Conservation (phyloP, 2,888 invertebrate genomes). For the Quadroppia sp. region DNA sequence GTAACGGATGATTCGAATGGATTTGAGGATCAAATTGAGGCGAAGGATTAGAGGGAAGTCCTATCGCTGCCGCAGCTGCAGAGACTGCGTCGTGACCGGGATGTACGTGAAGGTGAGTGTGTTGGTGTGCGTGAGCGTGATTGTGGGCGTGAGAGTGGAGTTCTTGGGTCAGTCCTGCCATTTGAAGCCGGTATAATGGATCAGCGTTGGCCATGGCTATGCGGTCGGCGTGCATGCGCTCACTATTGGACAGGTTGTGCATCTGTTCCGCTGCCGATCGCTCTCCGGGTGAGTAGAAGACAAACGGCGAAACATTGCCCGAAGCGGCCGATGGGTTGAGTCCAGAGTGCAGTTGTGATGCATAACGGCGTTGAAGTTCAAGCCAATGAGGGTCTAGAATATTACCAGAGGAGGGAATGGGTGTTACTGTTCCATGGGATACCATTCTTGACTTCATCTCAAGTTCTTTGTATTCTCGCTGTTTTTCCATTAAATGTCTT, state of each 20-base stretch:
- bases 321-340: constrained; percentile 48
- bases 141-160: constrained; percentile 50
- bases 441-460: constrained; percentile 60
- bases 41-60: constrained; percentile 43
- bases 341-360: constrained; percentile 25
- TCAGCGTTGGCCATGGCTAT: constrained; percentile 74
- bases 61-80: constrained; percentile 45
- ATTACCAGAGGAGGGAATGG: constrained; percentile 51
- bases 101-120: constrained; percentile 47
- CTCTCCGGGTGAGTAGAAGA: constrained; percentile 10
- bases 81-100: constrained; percentile 41
- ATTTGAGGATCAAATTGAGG: constrained; percentile 41
- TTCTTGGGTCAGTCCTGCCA: constrained; percentile 69
- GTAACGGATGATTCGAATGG: constrained; percentile 26
- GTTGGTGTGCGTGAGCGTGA: constrained; percentile 47
- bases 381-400: constrained; percentile 66
- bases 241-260: constrained; percentile 46
- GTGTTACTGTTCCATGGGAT: constrained; percentile 34
- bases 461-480: constrained; percentile 65
- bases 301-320: constrained; percentile 16
- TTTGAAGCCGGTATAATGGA: constrained; percentile 85
- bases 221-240: constrained; percentile 62
- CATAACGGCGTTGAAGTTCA: constrained; percentile 67
- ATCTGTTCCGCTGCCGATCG: constrained; percentile 45
- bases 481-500: constrained; percentile 59